A percentile compares a stretch with the other conserved stretches of the same genome.
phyloP scores from a whole-genome alignment of 2,888 invertebrate species.

The Yponomeuta plumbellus region DNA sequence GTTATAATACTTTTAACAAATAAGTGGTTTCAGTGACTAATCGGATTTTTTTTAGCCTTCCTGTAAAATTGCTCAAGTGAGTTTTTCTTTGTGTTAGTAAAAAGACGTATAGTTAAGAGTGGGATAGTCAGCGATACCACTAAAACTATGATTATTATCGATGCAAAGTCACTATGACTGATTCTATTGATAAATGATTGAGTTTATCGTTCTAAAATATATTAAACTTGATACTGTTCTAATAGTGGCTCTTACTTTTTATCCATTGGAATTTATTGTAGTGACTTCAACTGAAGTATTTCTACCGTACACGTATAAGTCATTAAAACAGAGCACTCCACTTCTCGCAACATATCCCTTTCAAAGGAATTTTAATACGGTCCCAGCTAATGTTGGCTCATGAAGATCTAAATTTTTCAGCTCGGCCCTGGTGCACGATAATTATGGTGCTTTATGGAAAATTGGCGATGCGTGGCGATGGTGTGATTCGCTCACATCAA shows the following conservation, averaged over 20 bases:
- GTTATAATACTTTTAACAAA: neutral
- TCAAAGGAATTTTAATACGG: slow-evolving; percentile 34
- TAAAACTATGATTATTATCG: no score
- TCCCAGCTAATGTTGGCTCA: slow-evolving; percentile 28
- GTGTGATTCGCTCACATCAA: slow-evolving; percentile 74
- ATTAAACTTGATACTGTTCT: no score
- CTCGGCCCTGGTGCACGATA: slow-evolving; percentile 52
- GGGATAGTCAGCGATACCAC: no score
- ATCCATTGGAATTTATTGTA: no score
- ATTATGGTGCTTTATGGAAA: slow-evolving; percentile 58
- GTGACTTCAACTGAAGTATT: neutral
- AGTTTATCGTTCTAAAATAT: no score
- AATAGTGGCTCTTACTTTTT: no score
- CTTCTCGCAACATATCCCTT: slow-evolving; percentile 21
- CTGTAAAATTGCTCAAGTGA: no score
- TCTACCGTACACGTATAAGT: neutral
- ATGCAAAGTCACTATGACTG: no score
- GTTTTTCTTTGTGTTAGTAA: no score
- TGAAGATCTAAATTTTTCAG: slow-evolving; percentile 51
- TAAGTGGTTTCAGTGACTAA: neutral
- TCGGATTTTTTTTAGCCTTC: no score
- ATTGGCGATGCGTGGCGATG: slow-evolving; percentile 70
- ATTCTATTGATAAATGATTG: no score
- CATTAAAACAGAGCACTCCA: neutral
- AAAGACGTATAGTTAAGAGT: no score